Conservation (phyloP, 2,888 invertebrate species). For the Tipula confusa region DNA sequence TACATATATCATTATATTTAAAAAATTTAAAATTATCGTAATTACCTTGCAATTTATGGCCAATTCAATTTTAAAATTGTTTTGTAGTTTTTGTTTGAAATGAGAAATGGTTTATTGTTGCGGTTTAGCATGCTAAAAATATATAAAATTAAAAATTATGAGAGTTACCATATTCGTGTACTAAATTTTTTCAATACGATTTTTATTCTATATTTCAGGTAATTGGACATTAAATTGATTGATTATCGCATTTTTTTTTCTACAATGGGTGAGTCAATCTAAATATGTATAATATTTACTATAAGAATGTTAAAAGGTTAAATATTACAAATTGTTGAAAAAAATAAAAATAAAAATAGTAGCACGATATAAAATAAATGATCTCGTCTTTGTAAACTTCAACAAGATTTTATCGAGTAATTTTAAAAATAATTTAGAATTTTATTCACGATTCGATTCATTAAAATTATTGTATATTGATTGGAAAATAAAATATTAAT, state of each 20-base stretch:
- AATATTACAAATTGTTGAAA: too few species aligned
- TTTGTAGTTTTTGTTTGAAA: not conserved
- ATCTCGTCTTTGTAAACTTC: too few species aligned
- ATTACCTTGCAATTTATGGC: conserved; percentile 1
- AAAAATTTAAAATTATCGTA: not conserved
- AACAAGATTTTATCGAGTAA: not conserved
- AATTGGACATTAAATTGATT: not conserved
- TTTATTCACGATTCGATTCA: not conserved
- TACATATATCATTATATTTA: not conserved
- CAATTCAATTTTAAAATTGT: not conserved
- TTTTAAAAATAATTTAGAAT: not conserved
- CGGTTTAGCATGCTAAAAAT: not conserved
- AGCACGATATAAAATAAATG: too few species aligned
- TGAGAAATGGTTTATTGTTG: not conserved
- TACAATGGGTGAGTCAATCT: conserved; percentile 12
- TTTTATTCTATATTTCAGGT: not conserved
- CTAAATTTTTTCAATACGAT: not conserved
- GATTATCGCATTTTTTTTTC: not conserved
- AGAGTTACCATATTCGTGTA: too few species aligned
- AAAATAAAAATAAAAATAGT: too few species aligned
- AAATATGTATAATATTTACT: not conserved
- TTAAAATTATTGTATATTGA: not conserved
- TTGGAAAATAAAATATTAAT: not conserved
- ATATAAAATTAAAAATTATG: not conserved
- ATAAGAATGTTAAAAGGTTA: too few species aligned